phyloP scores from a whole-genome alignment of 2,113 vertebrate species.

The Leptocoma aspasia region DNA sequence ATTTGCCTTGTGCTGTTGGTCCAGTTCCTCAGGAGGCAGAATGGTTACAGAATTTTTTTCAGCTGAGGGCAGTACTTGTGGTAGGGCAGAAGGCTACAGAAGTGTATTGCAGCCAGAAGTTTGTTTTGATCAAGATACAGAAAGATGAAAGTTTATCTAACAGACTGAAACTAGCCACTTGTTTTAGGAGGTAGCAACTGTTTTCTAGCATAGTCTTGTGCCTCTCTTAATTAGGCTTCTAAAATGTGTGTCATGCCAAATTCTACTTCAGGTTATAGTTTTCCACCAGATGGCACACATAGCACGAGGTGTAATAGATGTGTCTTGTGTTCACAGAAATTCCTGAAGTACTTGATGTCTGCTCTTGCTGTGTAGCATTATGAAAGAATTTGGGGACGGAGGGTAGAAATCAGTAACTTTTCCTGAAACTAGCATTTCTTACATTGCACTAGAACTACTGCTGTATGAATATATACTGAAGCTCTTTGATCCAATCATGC shows the following conservation, averaged over 20 bases:
- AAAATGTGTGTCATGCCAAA: not conserved
- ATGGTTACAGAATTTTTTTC: not conserved
- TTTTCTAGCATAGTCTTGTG: not conserved
- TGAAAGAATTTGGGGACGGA: not conserved
- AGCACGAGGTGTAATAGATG: not conserved
- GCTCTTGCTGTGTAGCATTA: not conserved
- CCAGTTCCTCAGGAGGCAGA: not conserved
- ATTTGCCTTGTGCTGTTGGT: not conserved
- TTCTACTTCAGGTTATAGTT: not conserved
- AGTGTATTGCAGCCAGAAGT: not conserved
- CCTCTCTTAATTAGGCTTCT: not conserved
- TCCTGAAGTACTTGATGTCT: not conserved
- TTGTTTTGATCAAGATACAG: not conserved
- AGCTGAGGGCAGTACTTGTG: not conserved
- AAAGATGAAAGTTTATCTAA: not conserved
- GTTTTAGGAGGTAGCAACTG: not conserved
- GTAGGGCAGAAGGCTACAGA: not conserved
- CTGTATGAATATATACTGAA: not conserved
- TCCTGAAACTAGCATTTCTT: not conserved
- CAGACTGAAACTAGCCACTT: not conserved
- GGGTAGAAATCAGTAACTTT: not conserved
- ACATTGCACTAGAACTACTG: not conserved
- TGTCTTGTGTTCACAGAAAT: not conserved
- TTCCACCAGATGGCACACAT: constrained; percentile 60
- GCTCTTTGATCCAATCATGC: not conserved